These are phyloP conservation scores for Sesia apiformis DNA, from an alignment of 2,888 invertebrate genomes.

Conservation along the genomic window DNA sequence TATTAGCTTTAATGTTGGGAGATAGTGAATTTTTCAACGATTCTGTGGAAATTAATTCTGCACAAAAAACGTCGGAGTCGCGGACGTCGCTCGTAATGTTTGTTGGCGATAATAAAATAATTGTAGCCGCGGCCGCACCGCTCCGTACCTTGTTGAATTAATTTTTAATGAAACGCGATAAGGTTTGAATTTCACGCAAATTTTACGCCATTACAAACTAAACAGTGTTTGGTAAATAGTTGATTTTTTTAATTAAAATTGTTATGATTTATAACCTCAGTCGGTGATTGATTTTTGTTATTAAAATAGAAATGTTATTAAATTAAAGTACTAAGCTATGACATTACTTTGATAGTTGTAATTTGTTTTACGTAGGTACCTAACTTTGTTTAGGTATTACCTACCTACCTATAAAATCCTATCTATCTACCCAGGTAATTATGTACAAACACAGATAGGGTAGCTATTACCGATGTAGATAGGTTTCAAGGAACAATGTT, in stretches of 20 bases:
- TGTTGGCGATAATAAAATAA: constrained; percentile 47
- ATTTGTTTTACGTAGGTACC: background rate
- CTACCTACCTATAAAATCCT: background rate
- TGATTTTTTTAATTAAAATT: constrained; percentile 68
- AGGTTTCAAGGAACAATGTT: no score
- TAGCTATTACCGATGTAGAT: no score
- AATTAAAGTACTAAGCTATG: background rate
- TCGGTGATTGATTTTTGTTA: constrained; percentile 51
- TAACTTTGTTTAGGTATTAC: background rate
- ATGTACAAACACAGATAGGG: no score
- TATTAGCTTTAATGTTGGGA: constrained; percentile 67
- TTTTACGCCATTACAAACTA: constrained; percentile 64
- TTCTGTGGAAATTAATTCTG: constrained; percentile 37
- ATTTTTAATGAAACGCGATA: constrained; percentile 59
- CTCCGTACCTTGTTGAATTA: constrained; percentile 38
- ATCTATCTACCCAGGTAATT: background rate
- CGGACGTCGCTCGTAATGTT: constrained; percentile 25
- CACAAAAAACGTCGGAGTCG: constrained; percentile 27
- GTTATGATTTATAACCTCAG: constrained; percentile 32
- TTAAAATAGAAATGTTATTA: constrained; percentile 14
- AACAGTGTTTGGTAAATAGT: constrained; percentile 68
- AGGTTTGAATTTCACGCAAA: constrained; percentile 66
- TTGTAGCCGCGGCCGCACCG: constrained; percentile 18
- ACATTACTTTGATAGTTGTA: background rate
- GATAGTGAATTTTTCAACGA: constrained; percentile 39